Evolutionary conservation across 2,797 vertebrate species (phyloP).

Genomic region (Crenichthys baileyi): DNA sequence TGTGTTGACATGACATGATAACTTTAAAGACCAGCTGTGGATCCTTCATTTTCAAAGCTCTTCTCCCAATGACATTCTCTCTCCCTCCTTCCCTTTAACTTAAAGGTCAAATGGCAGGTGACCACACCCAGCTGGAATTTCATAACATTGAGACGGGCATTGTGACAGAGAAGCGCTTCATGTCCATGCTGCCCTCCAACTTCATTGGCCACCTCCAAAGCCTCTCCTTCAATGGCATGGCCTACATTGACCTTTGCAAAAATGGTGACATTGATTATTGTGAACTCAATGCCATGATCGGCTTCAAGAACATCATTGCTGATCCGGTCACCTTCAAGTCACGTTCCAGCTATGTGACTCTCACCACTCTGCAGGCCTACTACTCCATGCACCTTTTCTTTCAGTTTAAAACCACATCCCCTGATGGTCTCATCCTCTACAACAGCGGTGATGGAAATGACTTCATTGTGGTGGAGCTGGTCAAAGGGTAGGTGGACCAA

Average conservation of each 20-base stretch:
- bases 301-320: conserved; percentile 97
- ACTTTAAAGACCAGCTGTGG: not conserved
- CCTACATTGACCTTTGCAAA: conserved; percentile 99
- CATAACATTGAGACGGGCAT: conserved; percentile 99
- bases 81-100: conserved; percentile 31
- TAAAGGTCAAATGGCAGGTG: conserved; percentile 96
- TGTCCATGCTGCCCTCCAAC: conserved; percentile 94
- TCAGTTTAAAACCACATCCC: conserved; percentile 98
- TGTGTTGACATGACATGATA: not conserved
- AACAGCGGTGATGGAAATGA: conserved; percentile 98
- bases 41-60: conserved; percentile 13
- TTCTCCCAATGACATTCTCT: conserved; percentile 19
- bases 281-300: conserved; percentile 97
- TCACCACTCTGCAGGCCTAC: conserved; percentile 95
- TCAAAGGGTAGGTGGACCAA: conserved; percentile 89
- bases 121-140: conserved; percentile 98
- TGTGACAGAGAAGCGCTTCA: conserved; percentile 93
- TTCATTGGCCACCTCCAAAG: conserved; percentile 98
- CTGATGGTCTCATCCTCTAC: conserved; percentile 95
- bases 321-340: conserved; percentile 99
- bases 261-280: conserved; percentile 99
- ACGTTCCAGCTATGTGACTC: conserved; percentile 94
- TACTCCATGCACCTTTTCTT: conserved; percentile 99
- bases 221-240: conserved; percentile 96
- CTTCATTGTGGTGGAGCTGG: conserved; percentile 98